Conservation (phyloP, 2,888 invertebrate species). For the Dynastes hyllus region DNA sequence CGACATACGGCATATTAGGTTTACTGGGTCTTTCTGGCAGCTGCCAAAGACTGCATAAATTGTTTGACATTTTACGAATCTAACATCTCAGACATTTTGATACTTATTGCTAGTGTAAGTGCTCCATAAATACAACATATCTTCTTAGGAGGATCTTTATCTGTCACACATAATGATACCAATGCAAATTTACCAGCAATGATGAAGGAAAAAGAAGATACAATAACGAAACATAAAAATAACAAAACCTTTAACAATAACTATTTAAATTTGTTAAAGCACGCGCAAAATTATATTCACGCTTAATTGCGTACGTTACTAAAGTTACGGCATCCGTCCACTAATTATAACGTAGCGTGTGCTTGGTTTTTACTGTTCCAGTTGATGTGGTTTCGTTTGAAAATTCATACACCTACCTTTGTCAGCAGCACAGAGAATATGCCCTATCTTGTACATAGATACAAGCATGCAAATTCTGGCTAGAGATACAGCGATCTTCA, state of each 20-base stretch:
- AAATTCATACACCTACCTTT: conserved; percentile 41
- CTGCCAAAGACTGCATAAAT: too few species aligned
- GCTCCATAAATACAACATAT: too few species aligned
- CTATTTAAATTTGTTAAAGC: conserved; percentile 38
- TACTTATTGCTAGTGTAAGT: too few species aligned
- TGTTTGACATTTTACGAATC: too few species aligned
- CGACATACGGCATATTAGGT: too few species aligned
- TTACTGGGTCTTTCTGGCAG: too few species aligned
- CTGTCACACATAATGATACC: too few species aligned
- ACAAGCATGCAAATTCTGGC: background rate
- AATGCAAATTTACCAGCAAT: too few species aligned
- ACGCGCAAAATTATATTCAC: conserved; percentile 37
- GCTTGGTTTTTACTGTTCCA: conserved; percentile 42
- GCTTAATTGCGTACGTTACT: conserved; percentile 27
- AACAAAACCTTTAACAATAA: conserved; percentile 14
- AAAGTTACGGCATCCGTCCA: background rate
- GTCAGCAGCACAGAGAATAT: conserved; percentile 1
- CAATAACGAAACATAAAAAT: background rate
- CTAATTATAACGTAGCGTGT: conserved; percentile 13
- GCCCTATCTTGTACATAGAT: background rate
- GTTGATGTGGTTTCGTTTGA: conserved; percentile 36
- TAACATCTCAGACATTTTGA: too few species aligned
- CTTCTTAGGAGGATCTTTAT: too few species aligned
- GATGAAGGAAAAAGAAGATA: background rate
- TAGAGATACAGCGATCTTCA: background rate